Percentiles rank a stretch among this genome's conserved stretches.
Conservation (phyloP, 2,113 vertebrate genomes). For the Sander lucioperca region DNA sequence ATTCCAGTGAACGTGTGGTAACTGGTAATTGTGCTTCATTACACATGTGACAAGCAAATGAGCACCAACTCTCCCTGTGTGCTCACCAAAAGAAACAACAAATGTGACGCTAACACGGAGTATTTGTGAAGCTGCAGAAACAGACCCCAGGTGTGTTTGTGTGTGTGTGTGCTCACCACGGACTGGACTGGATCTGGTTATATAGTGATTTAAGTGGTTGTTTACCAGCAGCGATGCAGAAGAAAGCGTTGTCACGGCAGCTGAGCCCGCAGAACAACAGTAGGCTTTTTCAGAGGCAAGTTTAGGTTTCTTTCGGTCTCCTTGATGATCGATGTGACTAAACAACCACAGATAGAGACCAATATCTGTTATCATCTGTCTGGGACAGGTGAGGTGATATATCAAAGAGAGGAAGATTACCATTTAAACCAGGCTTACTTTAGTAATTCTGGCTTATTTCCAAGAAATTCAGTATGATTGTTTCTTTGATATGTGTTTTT, state of each 20-base stretch:
- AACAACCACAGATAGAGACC: background rate
- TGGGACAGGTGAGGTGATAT: background rate
- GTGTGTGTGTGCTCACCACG: background rate
- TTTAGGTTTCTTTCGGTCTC: slow-evolving; percentile 1
- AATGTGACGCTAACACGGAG: background rate
- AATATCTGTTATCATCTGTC: background rate
- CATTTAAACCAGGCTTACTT: slow-evolving; percentile 2
- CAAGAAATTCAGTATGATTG: background rate
- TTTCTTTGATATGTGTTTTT: background rate
- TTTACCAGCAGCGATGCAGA: slow-evolving; percentile 38
- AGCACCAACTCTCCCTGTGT: slow-evolving; percentile 4
- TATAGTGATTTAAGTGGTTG: slow-evolving; percentile 24
- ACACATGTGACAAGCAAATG: slow-evolving; percentile 24
- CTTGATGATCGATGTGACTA: slow-evolving; percentile 17
- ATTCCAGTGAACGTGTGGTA: slow-evolving; percentile 25
- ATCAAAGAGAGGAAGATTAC: background rate
- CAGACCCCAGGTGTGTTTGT: slow-evolving; percentile 7
- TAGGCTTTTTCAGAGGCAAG: slow-evolving; percentile 3
- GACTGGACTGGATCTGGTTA: slow-evolving; percentile 20
- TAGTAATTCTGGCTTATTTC: background rate
- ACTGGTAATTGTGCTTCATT: slow-evolving; percentile 36
- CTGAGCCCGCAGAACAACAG: background rate
- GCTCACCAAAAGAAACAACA: background rate
- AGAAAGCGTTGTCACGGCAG: slow-evolving; percentile 19
- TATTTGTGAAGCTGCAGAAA: slow-evolving; percentile 6